Base-by-base conservation (phyloP, 2,888 invertebrate genomes). In the Exocentrus adspersus region DNA sequence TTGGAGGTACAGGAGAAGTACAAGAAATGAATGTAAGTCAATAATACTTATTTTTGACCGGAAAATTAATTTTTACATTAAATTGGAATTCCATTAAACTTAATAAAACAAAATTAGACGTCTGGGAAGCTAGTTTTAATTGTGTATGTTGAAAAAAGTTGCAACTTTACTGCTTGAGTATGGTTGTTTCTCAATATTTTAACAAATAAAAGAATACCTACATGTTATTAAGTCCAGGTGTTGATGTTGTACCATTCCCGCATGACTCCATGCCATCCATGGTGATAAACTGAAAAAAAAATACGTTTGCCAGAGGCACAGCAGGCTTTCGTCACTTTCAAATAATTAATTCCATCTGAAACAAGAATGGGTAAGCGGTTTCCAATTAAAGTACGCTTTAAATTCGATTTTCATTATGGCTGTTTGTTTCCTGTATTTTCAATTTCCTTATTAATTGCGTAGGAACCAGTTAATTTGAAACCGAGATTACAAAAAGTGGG, bases 11-110 rank as follows among this genome's bases (percentile, higher is more conserved):
- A 58, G 63, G 19, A 56, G 69, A 67, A 71, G 54, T 53, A 61
- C 67, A 10, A 53, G 53, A 41, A 66, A 71, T 60, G 70, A 71
- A 60, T 72, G 72, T 72, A 61, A 72, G 72, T n/a, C n/a, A n/a
- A n/a, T n/a, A n/a, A n/a, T 69, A 30, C 30, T n/a, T 28, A 57
- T n/a, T 17, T 17, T 54, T 21, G 7, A 12, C 2, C 37, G 24
- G 16, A 17, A 6, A 14, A 20, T 9, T 28, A 14, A 46, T 21
- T 54, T 61, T 61, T n/a, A n/a, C n/a, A n/a, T n/a, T n/a, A n/a
- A n/a, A n/a, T n/a, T n/a, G n/a, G n/a, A n/a, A n/a, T n/a, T n/a
- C n/a, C n/a, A n/a, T n/a, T n/a, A n/a, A 48, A 43, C 10, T 10
- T 19, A 43, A n/a, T 43, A 43, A 43, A n/a, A 43, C 17, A 43